Evolutionary conservation across 30 jellyfish, hydroid and myxozoan genomes (phyloP).

Genomic region (Calvadosia cruxmelitensis): DNA sequence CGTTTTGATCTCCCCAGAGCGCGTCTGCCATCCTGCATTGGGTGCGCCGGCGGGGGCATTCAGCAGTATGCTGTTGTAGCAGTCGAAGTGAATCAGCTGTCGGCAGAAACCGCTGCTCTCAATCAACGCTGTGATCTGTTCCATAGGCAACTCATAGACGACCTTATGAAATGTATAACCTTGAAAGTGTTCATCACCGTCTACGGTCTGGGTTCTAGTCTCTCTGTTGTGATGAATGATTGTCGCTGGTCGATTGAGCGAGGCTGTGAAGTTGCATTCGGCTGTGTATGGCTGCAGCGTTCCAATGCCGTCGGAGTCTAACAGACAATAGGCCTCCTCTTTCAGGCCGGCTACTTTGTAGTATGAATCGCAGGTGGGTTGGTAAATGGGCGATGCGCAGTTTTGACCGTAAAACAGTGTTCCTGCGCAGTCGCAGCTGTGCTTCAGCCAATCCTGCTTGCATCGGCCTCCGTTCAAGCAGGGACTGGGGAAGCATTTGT

Average conservation of each 20-base stretch:
- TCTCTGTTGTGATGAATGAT: constrained; percentile 52
- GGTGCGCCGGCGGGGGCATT: constrained; percentile 77
- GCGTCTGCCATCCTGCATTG: constrained; percentile 60
- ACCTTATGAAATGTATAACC: constrained; percentile 40
- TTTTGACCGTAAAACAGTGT: constrained; percentile 60
- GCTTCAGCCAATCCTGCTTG: constrained; percentile 49
- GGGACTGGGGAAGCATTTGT: constrained; percentile 75
- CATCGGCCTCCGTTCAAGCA: constrained; percentile 70
- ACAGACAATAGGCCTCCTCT: constrained; percentile 23
- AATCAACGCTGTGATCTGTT: constrained; percentile 52
- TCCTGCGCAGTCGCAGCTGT: constrained; percentile 60
- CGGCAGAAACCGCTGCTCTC: constrained; percentile 46
- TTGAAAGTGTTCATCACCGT: constrained; percentile 37
- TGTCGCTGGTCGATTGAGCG: constrained; percentile 18
- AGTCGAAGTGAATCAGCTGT: constrained; percentile 44
- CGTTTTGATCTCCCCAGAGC: constrained; percentile 36
- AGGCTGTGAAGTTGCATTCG: constrained; percentile 20
- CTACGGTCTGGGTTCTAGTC: constrained; percentile 16
- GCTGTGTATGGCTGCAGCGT: constrained; percentile 47
- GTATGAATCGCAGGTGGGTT: constrained; percentile 50
- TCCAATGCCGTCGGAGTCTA: constrained; percentile 70
- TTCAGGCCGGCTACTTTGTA: constrained; percentile 19
- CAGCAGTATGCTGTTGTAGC: constrained; percentile 51
- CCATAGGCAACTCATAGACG: constrained; percentile 44
- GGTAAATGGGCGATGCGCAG: constrained; percentile 52